Base-by-base conservation (phyloP, 2,888 invertebrate genomes). In the Schizotus pectinicornis region DNA sequence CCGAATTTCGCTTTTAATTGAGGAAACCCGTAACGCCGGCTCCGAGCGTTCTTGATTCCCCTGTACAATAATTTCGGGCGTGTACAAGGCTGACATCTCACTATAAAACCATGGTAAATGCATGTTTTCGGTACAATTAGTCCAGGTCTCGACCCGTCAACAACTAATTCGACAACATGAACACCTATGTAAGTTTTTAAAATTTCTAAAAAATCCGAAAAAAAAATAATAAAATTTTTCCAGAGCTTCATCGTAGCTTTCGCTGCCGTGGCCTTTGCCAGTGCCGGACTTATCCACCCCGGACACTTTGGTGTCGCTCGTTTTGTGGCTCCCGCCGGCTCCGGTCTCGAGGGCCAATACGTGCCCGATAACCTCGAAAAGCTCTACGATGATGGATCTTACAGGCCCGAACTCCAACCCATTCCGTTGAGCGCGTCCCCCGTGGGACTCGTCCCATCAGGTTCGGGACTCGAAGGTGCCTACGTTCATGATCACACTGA, bases 301-400 rank as follows among this genome's bases (percentile, higher is more conserved):
- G 48, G 35, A 3, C 31, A 38, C 6, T 34, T 34, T 6, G 22
- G 5, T 13, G 48, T 42, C 13, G 39, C 41, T 32, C 37, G 31
- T 9, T 38, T 46, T 11, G 30, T 13, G 13, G 39, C n/a, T 2
- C 39, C 32, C 6, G 35, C 39, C 14, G 33, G 30, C 12, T 12
- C 43, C n/a, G 9, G 56, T 47, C 46, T 68, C 6, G 72, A 71
- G 62, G 73, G 73, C 36, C 62, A 67, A 37, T 73, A 73, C 60
- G 65, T 71, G 8, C 61, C 39, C 31, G 63, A 63, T 42, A 11
- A 38, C 31, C 65, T 47, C 31, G 69, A 67, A 52, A 51, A 56
- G 33, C 59, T 67, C 42, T 65, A 65, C 55, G 69, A 69, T 61
- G 67, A 69, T 53, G 69, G 67, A 30, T 67, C 67, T 33, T 69